phyloP scores from a whole-genome alignment of 2,888 invertebrate species.

The Dorcus parallelipipedus region DNA sequence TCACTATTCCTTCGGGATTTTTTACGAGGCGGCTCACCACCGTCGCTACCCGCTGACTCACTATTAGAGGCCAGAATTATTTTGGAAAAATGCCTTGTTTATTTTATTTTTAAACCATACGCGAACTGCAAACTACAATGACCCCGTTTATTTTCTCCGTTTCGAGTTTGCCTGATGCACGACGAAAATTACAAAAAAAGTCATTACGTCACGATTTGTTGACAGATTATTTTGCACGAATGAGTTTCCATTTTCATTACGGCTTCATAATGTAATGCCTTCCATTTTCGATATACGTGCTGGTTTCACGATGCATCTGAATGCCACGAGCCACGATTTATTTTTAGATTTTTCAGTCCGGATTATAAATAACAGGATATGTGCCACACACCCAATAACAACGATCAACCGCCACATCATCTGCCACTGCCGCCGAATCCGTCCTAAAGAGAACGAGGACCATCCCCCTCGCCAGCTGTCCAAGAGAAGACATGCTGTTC shows the following conservation, averaged over 20 bases:
- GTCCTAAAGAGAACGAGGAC: no score
- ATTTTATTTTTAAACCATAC: slow-evolving; percentile 23
- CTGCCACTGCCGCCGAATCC: no score
- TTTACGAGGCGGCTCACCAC: slow-evolving; percentile 97
- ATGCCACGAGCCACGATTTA: slow-evolving; percentile 6
- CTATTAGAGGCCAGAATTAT: slow-evolving; percentile 91
- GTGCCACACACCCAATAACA: slow-evolving; percentile 28
- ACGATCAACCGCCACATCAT: no score
- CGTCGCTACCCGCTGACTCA: slow-evolving; percentile 85
- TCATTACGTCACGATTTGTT: slow-evolving; percentile 18
- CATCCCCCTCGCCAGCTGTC: no score
- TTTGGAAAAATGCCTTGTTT: slow-evolving; percentile 45
- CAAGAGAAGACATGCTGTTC: no score
- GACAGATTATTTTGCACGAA: slow-evolving; percentile 16
- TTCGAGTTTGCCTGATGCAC: not conserved
- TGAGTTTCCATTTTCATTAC: not conserved
- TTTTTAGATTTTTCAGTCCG: slow-evolving; percentile 7
- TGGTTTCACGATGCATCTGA: slow-evolving; percentile 1
- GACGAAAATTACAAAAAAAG: not conserved
- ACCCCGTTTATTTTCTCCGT: not conserved
- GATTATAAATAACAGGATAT: slow-evolving; percentile 11
- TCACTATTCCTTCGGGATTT: slow-evolving; percentile 73
- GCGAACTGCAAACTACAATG: slow-evolving; percentile 1
- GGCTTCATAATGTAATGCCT: slow-evolving; percentile 2
- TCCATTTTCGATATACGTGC: slow-evolving; percentile 8